Base-by-base conservation (phyloP, 2,113 vertebrate genomes). In the Caretta caretta region DNA sequence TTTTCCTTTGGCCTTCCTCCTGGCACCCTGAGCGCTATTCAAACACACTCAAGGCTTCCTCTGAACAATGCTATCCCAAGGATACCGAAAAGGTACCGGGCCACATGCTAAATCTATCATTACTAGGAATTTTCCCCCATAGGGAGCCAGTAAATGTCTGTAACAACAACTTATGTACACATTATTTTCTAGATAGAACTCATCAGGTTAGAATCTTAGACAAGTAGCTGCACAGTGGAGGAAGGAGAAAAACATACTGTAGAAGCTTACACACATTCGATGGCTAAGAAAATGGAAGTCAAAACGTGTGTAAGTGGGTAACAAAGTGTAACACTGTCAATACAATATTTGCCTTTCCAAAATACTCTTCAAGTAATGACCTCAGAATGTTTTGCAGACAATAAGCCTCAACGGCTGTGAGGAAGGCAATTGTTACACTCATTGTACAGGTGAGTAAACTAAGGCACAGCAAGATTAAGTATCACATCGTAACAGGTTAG, bases 61-160 rank as follows among this genome's bases (percentile, higher is more conserved):
- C 97, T 97, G 98, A 99, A 99, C 99, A 99, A 99, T 98, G 97
- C 98, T 94, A 93, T 96, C 96, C 98, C 97, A 94, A 98, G 97
- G 96, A 98, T 94, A 93, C 97, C 86, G 86, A 96, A 95, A 94
- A 86, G 98, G 97, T 97, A 94, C 96, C 92, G 87, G 91, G 93
- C 97, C 98, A 99, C 98, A 99, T 99, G 99, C 95, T 89, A 98
- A 99, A 99, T 90, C 98, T 96, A 99, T 99, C 98, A 99, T 42
- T 96, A 97, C 95, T 88, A 93, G 96, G 98, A 98, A 98, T 95
- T 98, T 88, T 97, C 97, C 98, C 98, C 98, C 98, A 96, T 81
- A 89, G 98, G 98, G 99, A 98, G 95, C 59, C 97, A 50, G 91
- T 24, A 78, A 96, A 95, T 96, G 96, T n/a, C 97, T 91, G 50